A percentile compares a stretch with the other conserved stretches of the same genome.
These are phyloP conservation scores for Camponotus vicinus DNA, from an alignment of 1,140 invertebrate genomes.

Conservation along the genomic window DNA sequence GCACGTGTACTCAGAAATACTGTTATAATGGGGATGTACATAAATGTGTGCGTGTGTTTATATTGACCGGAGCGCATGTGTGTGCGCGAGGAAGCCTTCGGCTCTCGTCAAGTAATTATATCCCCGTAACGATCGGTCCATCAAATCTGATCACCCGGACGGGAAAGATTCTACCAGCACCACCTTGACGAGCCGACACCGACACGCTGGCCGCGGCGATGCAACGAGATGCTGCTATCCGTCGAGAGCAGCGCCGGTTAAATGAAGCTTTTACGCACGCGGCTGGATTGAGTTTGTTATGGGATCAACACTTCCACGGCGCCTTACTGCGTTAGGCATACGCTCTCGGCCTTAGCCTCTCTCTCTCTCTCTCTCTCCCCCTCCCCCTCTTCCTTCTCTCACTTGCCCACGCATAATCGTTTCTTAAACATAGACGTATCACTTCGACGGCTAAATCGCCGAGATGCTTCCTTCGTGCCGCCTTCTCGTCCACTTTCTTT, in stretches of 20 bases:
- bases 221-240: slow-evolving; percentile 40
- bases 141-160: slow-evolving; percentile 80
- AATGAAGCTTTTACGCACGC: slow-evolving; percentile 81
- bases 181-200: slow-evolving; percentile 47
- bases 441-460: slow-evolving; percentile 61
- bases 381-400: no score
- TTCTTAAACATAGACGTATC: slow-evolving; percentile 65
- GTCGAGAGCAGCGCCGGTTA: slow-evolving; percentile 68
- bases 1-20: not conserved
- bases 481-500: slow-evolving; percentile 23
- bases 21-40: not conserved
- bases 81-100: slow-evolving; percentile 59
- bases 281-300: slow-evolving; percentile 79
- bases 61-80: slow-evolving; percentile 22
- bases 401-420: slow-evolving; percentile 67
- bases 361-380: not conserved
- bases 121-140: slow-evolving; percentile 82
- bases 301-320: slow-evolving; percentile 77
- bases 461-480: slow-evolving; percentile 42
- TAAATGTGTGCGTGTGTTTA: not conserved
- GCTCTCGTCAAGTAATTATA: slow-evolving; percentile 79
- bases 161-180: slow-evolving; percentile 46
- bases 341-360: slow-evolving; percentile 41
- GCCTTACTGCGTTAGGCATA: slow-evolving; percentile 65
- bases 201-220: not conserved